Conservation (phyloP, 2,113 vertebrate species). For the Cyanocitta stelleri region DNA sequence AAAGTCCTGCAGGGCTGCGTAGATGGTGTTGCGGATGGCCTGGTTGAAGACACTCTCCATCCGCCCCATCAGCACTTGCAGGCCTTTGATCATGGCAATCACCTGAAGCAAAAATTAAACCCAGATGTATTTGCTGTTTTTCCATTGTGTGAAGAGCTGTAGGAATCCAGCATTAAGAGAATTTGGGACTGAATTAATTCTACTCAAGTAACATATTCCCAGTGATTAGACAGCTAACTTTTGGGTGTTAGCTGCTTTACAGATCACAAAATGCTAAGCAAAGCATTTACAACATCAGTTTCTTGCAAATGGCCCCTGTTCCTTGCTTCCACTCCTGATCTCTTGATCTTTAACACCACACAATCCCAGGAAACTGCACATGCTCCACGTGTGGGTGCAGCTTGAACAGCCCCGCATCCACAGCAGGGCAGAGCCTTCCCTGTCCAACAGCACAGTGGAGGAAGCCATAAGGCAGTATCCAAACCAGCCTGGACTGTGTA, state of each 20-base stretch:
- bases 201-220: neutral
- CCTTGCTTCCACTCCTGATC: neutral
- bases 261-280: neutral
- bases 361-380: neutral
- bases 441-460: neutral
- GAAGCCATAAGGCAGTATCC: neutral
- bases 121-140: neutral
- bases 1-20: slow-evolving; percentile 96
- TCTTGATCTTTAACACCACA: neutral
- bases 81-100: slow-evolving; percentile 98
- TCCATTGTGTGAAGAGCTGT: neutral
- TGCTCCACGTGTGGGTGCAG: neutral
- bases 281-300: neutral
- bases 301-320: neutral
- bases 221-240: neutral
- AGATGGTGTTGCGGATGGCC: slow-evolving; percentile 98
- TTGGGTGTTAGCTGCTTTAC: neutral
- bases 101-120: slow-evolving; percentile 62
- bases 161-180: neutral
- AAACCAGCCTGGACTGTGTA: neutral
- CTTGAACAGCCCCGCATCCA: neutral
- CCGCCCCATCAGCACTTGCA: slow-evolving; percentile 97
- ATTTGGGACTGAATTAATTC: neutral
- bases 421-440: neutral
- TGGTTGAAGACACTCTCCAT: slow-evolving; percentile 99